A percentile compares a stretch with the other conserved stretches of the same genome.
These are phyloP conservation scores for Eupithecia pulchellata DNA, from an alignment of 2,888 invertebrate genomes.

Conservation along the genomic window DNA sequence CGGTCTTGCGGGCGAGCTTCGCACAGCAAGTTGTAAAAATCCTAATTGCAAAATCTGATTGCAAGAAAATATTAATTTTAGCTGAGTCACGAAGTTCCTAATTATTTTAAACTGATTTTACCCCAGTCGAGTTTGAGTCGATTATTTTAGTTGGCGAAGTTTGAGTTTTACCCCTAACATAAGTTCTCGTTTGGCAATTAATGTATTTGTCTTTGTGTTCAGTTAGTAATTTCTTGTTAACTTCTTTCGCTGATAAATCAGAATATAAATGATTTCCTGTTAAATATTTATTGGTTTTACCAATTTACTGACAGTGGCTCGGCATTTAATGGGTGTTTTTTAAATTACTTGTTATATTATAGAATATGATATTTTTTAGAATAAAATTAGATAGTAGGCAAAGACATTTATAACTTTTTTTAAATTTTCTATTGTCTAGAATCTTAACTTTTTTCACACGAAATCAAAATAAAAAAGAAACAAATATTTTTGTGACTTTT, in stretches of 20 bases:
- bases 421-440: background rate
- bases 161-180: slow-evolving; percentile 36
- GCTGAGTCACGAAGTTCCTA: slow-evolving; percentile 44
- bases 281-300: background rate
- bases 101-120: slow-evolving; percentile 66
- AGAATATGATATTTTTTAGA: no score
- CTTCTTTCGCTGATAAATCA: background rate
- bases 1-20: background rate
- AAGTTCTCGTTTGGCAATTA: slow-evolving; percentile 37
- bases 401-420: background rate
- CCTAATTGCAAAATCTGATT: background rate
- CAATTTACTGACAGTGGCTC: background rate
- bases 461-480: background rate
- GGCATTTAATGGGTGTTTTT: no score
- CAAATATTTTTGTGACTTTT: background rate
- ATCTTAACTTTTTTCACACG: background rate
- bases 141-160: slow-evolving; percentile 60
- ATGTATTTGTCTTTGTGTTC: background rate
- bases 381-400: no score
- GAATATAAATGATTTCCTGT: background rate
- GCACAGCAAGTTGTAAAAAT: slow-evolving; percentile 4
- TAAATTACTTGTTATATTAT: no score
- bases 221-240: background rate
- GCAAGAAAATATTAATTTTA: slow-evolving; percentile 17
- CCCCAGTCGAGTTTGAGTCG: slow-evolving; percentile 52